Conservation (phyloP, 2,113 vertebrate genomes). For the Donacobius atricapilla region DNA sequence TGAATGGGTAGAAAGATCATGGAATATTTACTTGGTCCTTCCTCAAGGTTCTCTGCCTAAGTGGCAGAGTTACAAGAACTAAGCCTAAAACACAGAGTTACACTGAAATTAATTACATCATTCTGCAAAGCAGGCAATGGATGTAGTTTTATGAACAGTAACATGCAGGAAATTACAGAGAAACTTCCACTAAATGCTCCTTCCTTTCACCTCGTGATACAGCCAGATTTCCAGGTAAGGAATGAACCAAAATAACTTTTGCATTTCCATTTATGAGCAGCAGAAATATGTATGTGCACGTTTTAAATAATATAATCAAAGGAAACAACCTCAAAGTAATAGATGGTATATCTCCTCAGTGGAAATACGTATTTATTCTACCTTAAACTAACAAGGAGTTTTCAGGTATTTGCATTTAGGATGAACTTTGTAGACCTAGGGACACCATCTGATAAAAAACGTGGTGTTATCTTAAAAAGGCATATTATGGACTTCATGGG, state of each 20-base stretch:
- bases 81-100: neutral
- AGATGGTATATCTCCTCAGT: neutral
- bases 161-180: neutral
- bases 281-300: neutral
- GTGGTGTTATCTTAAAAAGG: neutral
- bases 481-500: neutral
- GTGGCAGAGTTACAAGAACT: neutral
- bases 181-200: neutral
- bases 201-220: neutral
- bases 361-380: neutral
- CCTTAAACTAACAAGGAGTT: neutral
- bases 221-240: neutral
- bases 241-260: neutral
- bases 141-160: neutral
- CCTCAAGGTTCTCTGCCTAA: conserved; percentile 1
- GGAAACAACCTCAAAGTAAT: neutral
- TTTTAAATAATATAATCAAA: neutral
- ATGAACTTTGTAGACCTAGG: neutral
- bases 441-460: neutral
- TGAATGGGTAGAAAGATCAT: neutral
- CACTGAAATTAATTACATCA: neutral
- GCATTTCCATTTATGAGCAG: neutral
- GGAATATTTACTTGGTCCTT: neutral
- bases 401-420: neutral
- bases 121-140: neutral